Conservation (phyloP, 2,797 vertebrate genomes). For the Clarias platycephalus region DNA sequence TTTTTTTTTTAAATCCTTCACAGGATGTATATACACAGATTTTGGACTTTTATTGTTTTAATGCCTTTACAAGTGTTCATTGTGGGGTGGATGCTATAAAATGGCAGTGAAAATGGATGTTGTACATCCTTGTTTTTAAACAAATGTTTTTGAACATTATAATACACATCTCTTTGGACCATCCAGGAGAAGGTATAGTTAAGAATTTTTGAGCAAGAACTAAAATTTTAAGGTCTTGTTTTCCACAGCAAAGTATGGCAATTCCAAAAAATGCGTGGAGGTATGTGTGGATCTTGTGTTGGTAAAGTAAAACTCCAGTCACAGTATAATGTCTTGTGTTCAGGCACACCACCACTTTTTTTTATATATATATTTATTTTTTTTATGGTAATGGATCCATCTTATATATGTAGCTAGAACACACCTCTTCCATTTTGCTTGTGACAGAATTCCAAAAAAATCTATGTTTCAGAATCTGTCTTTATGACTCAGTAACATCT, state of each 20-base stretch:
- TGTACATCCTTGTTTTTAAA: constrained; percentile 61
- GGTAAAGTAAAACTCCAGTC: not conserved
- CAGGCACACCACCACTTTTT: too few species aligned
- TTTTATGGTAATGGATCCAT: too few species aligned
- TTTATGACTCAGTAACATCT: too few species aligned
- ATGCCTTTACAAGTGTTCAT: not conserved
- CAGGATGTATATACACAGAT: not conserved
- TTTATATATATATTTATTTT: too few species aligned
- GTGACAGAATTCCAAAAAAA: too few species aligned
- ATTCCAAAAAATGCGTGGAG: not conserved
- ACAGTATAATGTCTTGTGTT: not conserved
- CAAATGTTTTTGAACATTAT: constrained; percentile 1
- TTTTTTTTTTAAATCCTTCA: not conserved
- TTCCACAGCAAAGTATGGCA: not conserved
- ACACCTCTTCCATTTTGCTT: too few species aligned
- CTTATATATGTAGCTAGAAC: too few species aligned
- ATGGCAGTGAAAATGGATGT: constrained; percentile 56
- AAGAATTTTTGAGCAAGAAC: not conserved
- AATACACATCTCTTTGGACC: not conserved
- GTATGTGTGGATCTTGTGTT: not conserved
- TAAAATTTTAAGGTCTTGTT: not conserved
- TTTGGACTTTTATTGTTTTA: constrained; percentile 27
- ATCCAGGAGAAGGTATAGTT: not conserved
- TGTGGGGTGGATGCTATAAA: not conserved
- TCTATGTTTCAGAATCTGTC: too few species aligned